Percentiles rank a stretch among this genome's conserved stretches.
phyloP scores from a whole-genome alignment of 1,140 invertebrate genomes.

The Neodiprion pinetum region DNA sequence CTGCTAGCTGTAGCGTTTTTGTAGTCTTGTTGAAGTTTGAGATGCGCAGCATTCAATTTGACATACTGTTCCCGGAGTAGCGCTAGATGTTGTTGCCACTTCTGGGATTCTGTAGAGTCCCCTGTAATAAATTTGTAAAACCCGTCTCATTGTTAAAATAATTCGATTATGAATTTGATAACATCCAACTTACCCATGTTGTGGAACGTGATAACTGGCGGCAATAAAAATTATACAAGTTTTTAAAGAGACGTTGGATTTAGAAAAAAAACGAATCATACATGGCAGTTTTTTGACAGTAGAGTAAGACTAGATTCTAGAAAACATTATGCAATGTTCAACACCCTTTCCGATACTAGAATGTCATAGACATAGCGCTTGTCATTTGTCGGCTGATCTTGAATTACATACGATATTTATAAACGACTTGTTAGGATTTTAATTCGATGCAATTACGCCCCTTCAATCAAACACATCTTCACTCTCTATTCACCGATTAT shows the following conservation, averaged over 20 bases:
- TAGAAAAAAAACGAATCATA: constrained; percentile 18
- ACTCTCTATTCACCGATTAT: constrained; percentile 6
- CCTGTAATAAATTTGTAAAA: constrained; percentile 35
- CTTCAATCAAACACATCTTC: constrained; percentile 20
- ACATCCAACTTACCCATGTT: constrained; percentile 28
- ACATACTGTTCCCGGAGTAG: constrained; percentile 90
- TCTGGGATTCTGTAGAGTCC: constrained; percentile 59
- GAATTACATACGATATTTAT: background rate
- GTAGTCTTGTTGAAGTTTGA: constrained; percentile 85
- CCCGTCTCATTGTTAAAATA: background rate
- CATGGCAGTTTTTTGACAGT: constrained; percentile 29
- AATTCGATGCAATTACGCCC: constrained; percentile 25
- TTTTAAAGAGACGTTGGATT: constrained; percentile 10
- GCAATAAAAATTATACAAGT: background rate
- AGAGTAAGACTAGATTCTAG: background rate
- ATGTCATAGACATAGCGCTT: background rate
- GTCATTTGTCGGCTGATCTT: background rate
- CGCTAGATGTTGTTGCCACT: constrained; percentile 86
- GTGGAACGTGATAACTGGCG: background rate
- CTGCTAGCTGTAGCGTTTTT: constrained; percentile 73
- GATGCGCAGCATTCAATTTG: constrained; percentile 83
- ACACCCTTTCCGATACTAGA: background rate
- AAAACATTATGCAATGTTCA: background rate
- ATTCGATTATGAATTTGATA: background rate
- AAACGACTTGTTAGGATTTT: constrained; percentile 14